These are phyloP conservation scores for Syrrhaptes paradoxus DNA, from an alignment of 2,113 vertebrate genomes.

Conservation along the genomic window DNA sequence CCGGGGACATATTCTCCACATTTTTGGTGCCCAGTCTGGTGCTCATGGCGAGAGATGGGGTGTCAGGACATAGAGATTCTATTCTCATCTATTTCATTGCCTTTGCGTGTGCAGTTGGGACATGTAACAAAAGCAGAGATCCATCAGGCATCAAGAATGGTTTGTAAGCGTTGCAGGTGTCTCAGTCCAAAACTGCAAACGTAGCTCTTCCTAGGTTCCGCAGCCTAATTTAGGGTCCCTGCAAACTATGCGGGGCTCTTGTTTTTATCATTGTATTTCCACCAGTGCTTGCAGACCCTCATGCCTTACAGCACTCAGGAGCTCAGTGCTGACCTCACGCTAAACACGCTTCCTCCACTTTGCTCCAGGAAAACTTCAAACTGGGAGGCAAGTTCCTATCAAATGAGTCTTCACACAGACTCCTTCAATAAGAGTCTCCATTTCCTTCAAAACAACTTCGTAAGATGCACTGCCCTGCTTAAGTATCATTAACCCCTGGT, in stretches of 20 bases:
- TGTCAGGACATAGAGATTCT: not conserved
- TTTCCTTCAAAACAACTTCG: conserved; percentile 38
- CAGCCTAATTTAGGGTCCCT: not conserved
- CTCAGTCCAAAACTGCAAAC: not conserved
- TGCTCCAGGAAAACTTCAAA: not conserved
- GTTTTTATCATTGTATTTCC: not conserved
- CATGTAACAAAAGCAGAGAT: not conserved
- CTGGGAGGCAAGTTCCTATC: not conserved
- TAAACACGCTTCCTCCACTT: conserved; percentile 1
- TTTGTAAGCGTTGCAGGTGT: not conserved
- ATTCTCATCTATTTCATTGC: not conserved
- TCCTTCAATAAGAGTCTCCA: not conserved
- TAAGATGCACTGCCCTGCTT: not conserved
- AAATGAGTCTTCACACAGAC: not conserved
- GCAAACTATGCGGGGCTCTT: not conserved
- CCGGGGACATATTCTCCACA: not conserved
- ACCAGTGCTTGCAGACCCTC: not conserved
- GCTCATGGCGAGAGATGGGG: not conserved
- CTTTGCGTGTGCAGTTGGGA: not conserved
- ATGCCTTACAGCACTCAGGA: not conserved
- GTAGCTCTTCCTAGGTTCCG: not conserved
- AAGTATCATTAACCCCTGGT: conserved; percentile 30
- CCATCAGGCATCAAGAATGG: not conserved
- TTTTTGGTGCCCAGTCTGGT: not conserved
- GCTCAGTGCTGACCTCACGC: not conserved